A percentile compares a stretch with the other conserved stretches of the same genome.
These are phyloP conservation scores for Agrochola macilenta DNA, from an alignment of 2,888 invertebrate genomes.

Conservation along the genomic window DNA sequence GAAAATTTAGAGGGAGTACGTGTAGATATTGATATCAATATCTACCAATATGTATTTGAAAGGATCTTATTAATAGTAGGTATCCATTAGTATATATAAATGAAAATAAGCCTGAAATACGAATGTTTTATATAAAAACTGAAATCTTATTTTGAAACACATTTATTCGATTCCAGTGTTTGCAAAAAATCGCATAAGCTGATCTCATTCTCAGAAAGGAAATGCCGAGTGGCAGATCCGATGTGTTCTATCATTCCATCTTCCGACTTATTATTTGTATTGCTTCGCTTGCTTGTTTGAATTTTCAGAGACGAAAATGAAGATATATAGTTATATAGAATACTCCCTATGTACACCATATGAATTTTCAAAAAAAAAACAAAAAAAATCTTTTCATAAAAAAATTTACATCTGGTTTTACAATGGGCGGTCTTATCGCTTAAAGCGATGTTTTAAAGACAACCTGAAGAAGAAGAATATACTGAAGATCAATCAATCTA, in stretches of 20 bases:
- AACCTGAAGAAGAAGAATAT: neutral
- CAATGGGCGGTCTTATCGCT: neutral
- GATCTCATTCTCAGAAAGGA: slow-evolving; percentile 31
- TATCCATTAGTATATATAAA: neutral
- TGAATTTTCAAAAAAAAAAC: too few species aligned
- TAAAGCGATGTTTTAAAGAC: neutral
- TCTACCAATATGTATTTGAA: neutral
- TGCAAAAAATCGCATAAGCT: slow-evolving; percentile 3
- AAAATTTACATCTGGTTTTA: neutral
- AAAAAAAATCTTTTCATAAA: too few species aligned
- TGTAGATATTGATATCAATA: neutral
- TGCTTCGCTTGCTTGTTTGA: slow-evolving; percentile 28
- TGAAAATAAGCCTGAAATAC: neutral
- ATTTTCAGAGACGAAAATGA: neutral
- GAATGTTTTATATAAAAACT: neutral
- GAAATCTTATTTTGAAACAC: neutral
- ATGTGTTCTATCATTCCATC: slow-evolving; percentile 54
- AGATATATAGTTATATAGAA: neutral
- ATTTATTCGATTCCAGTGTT: neutral
- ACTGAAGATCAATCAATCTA: too few species aligned
- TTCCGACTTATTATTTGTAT: slow-evolving; percentile 30
- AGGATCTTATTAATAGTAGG: neutral
- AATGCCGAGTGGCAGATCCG: slow-evolving; percentile 21
- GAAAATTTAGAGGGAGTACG: neutral
- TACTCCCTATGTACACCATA: neutral